Conservation (phyloP, 2,797 vertebrate genomes). For the Falco concolor region DNA sequence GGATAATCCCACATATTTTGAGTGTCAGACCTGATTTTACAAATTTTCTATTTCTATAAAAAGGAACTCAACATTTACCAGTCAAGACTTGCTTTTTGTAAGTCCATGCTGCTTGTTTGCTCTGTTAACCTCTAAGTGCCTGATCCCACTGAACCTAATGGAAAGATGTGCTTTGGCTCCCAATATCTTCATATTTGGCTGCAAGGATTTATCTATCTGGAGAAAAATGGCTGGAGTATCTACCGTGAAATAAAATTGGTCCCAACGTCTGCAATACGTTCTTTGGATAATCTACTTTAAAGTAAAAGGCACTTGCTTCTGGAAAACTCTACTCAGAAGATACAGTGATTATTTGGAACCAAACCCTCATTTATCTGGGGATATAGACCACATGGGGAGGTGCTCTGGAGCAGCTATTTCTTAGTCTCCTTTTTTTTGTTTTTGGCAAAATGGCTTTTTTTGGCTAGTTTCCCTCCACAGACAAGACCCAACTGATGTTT, state of each 20-base stretch:
- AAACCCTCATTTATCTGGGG: background rate
- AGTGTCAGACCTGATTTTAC: background rate
- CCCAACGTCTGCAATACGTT: background rate
- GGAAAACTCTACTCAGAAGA: background rate
- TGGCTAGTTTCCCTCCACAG: background rate
- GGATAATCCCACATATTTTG: background rate
- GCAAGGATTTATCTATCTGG: background rate
- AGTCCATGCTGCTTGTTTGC: background rate
- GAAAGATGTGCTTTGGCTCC: background rate
- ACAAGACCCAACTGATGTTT: background rate
- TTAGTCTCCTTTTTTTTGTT: background rate
- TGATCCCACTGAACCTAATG: background rate
- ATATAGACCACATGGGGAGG: background rate
- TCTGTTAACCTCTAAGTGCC: background rate
- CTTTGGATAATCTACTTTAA: background rate
- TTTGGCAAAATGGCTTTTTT: background rate
- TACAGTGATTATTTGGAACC: background rate
- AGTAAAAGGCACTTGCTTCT: background rate
- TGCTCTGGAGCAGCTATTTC: background rate
- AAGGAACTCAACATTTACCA: background rate
- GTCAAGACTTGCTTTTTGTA: background rate
- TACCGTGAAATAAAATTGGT: background rate
- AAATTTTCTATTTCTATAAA: background rate
- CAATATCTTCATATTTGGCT: background rate
- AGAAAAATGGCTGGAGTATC: background rate